Evolutionary conservation across 1,140 invertebrate genomes (phyloP).

Genomic region (Anastrepha ludens): DNA sequence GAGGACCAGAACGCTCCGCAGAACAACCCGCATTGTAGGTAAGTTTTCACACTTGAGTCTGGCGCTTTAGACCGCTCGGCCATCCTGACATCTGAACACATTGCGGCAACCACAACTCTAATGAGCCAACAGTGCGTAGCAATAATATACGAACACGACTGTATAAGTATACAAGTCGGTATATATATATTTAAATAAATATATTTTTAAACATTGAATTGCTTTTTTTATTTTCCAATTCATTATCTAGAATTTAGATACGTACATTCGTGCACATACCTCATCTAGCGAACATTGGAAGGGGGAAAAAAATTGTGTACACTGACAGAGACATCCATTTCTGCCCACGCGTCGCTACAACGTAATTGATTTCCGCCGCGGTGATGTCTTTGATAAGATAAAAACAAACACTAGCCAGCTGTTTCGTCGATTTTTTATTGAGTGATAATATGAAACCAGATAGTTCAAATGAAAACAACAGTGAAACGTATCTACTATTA

Average conservation of each 20-base stretch:
- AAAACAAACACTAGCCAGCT: not conserved
- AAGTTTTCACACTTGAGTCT: conserved; percentile 58
- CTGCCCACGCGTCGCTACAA: not conserved
- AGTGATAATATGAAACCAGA: not conserved
- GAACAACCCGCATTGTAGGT: conserved; percentile 9
- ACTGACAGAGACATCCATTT: conserved; percentile 65
- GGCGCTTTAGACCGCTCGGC: conserved; percentile 80
- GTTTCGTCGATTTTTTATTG: not conserved
- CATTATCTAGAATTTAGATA: too few species aligned
- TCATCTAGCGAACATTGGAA: too few species aligned
- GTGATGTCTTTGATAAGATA: conserved; percentile 13
- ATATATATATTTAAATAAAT: too few species aligned
- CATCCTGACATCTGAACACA: conserved; percentile 78
- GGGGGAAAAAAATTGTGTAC: too few species aligned
- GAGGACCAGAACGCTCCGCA: conserved; percentile 85
- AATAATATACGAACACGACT: too few species aligned
- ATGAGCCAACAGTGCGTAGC: too few species aligned
- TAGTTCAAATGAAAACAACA: not conserved
- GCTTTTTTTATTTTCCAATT: too few species aligned
- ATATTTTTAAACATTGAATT: too few species aligned
- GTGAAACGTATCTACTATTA: too few species aligned
- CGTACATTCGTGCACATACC: too few species aligned
- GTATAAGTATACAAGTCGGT: too few species aligned
- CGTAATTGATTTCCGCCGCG: conserved; percentile 13
- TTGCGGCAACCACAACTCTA: conserved; percentile 76